Evolutionary conservation across 2,888 invertebrate genomes (phyloP).

Genomic region (Hipparchia semele): DNA sequence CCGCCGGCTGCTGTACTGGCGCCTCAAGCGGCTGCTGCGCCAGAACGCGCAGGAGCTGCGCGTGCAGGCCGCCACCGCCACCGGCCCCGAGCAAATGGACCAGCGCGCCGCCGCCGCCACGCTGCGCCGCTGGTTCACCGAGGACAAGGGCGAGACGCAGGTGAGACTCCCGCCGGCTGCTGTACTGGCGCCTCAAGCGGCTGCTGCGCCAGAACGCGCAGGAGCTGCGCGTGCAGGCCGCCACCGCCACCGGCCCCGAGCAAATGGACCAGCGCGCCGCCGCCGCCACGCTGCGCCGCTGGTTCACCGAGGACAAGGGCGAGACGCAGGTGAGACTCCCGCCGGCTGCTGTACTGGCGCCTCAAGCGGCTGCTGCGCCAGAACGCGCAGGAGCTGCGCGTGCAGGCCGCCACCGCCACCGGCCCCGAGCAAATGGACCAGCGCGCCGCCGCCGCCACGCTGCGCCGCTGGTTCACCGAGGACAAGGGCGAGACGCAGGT

Average conservation of each 20-base stretch:
- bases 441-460: constrained; percentile 89
- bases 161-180: constrained; percentile 86
- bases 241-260: constrained; percentile 64
- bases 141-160: constrained; percentile 88
- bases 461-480: constrained; percentile 97
- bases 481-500: constrained; percentile 86
- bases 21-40: constrained; percentile 84
- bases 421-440: constrained; percentile 82
- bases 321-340: constrained; percentile 66
- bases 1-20: constrained; percentile 86
- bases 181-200: constrained; percentile 81
- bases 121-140: constrained; percentile 96
- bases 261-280: constrained; percentile 85
- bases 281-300: constrained; percentile 94
- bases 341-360: constrained; percentile 85
- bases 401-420: constrained; percentile 66
- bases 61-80: constrained; percentile 64
- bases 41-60: constrained; percentile 86
- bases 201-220: constrained; percentile 89
- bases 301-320: constrained; percentile 97
- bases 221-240: constrained; percentile 77
- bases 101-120: constrained; percentile 89
- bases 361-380: constrained; percentile 88
- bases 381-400: constrained; percentile 83
- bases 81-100: constrained; percentile 80